These are phyloP conservation scores for Pangasius mekongensis DNA, from an alignment of 2,797 vertebrate species.

Conservation along the genomic window DNA sequence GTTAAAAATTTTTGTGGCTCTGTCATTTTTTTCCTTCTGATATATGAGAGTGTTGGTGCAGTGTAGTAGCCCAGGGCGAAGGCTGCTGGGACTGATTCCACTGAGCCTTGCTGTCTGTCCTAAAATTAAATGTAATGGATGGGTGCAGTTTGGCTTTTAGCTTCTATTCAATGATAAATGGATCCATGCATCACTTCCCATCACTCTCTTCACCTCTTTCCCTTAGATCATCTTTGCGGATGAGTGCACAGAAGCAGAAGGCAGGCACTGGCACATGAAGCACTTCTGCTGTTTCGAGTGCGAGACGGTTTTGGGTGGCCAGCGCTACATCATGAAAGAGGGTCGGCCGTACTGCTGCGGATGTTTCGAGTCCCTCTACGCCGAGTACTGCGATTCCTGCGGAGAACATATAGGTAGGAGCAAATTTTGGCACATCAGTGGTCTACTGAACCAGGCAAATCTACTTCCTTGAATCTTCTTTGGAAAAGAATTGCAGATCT, in stretches of 20 bases:
- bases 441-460: not conserved
- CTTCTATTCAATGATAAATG: slow-evolving; percentile 23
- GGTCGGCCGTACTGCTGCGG: slow-evolving; percentile 95
- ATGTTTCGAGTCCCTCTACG: slow-evolving; percentile 96
- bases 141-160: slow-evolving; percentile 25
- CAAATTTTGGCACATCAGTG: slow-evolving; percentile 1
- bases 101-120: not conserved
- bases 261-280: slow-evolving; percentile 99
- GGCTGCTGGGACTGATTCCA: not conserved
- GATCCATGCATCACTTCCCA: slow-evolving; percentile 24
- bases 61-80: not conserved
- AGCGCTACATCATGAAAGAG: slow-evolving; percentile 99
- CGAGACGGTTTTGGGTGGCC: slow-evolving; percentile 91
- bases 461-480: not conserved
- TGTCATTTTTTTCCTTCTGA: not conserved
- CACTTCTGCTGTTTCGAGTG: slow-evolving; percentile 99
- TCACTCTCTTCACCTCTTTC: slow-evolving; percentile 37
- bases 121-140: slow-evolving; percentile 29
- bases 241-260: slow-evolving; percentile 97
- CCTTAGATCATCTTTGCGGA: slow-evolving; percentile 95
- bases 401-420: slow-evolving; percentile 93
- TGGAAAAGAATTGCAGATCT: not conserved
- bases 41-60: not conserved
- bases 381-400: slow-evolving; percentile 96
- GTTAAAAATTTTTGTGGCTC: not conserved